Evolutionary conservation across 2,888 invertebrate species (phyloP), one percentile per base, ranked within the genome.

Genomic region (Trypoxylon attenuatum): DNA sequence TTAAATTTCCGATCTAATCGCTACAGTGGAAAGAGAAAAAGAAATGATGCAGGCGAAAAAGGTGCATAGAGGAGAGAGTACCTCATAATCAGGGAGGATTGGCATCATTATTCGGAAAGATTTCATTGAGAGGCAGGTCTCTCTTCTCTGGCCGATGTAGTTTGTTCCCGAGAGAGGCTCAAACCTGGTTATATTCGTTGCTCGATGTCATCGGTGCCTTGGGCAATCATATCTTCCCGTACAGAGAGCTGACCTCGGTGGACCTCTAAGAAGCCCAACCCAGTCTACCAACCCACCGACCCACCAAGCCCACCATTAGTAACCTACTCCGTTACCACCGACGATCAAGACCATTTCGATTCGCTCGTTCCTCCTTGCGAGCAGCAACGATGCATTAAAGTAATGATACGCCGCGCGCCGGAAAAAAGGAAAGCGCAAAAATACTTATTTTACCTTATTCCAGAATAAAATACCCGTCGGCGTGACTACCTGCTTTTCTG

Each of bases 201-300:
- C 79, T 84, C 82, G 84, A 84, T 84, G 84, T 84, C 84, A 83
- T 80, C 78, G 81, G 73, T 80, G 84, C 84, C 84, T 80, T 78
- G 73, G 82, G 84, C 84, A 76, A 81, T 76, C 66, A 65, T 84
- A 82, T 82, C 81, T 81, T 82, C 79, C 77, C 79, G 82, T 63
- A 66, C 77, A 80, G 77, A n/a, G n/a, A 75, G 77, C 77, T 83
- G 83, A 84, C 84, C 83, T 83, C 83, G 68, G 77, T 78, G 80
- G 82, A 82, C 83, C 84, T 79, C 80, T 77, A 60, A 77, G 79
- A 80, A 79, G 80, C 80, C 82, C 81, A 82, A 78, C 82, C 82
- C 83, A 84, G 82, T 79, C 82, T 76, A 76, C 73, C 74, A 79
- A 75, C 72, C 77, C 80, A 79, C 78, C 80, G 73, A 79, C 79